phyloP scores from a whole-genome alignment of 2,888 invertebrate genomes.

The Drosophila macrospina region DNA sequence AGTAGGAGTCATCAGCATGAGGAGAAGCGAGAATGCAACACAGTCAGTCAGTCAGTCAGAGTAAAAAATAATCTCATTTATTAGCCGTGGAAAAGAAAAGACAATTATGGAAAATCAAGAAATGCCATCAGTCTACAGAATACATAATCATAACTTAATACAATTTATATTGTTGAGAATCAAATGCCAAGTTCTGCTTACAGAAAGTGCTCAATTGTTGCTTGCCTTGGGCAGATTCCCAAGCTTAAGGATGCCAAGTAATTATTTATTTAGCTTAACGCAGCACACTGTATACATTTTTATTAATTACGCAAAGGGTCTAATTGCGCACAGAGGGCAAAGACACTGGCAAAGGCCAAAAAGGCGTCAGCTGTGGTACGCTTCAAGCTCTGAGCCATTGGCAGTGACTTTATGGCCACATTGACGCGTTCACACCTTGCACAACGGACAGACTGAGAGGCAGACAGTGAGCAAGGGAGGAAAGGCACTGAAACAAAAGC shows the following conservation, averaged over 20 bases:
- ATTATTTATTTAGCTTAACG: conserved; percentile 2
- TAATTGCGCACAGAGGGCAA: conserved; percentile 42
- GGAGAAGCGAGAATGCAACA: background rate
- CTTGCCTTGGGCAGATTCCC: background rate
- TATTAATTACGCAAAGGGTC: conserved; percentile 65
- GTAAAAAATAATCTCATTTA: conserved; percentile 1
- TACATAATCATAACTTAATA: too few species aligned
- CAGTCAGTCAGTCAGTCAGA: too few species aligned
- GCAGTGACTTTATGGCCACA: conserved; percentile 59
- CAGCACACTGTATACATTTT: conserved; percentile 49
- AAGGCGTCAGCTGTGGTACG: conserved; percentile 41
- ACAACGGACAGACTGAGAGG: background rate
- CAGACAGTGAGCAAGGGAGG: background rate
- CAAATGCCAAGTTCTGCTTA: background rate
- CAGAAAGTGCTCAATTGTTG: background rate
- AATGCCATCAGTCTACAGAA: background rate
- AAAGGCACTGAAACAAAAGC: conserved; percentile 2
- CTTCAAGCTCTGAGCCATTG: conserved; percentile 45
- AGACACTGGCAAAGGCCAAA: conserved; percentile 9
- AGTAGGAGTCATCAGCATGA: conserved; percentile 22
- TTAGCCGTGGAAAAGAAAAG: too few species aligned
- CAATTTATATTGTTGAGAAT: background rate
- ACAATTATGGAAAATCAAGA: background rate
- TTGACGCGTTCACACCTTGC: conserved; percentile 81
- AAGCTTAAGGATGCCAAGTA: background rate